These are phyloP conservation scores for Bombus pascuorum DNA, from an alignment of 1,140 invertebrate species.

Conservation along the genomic window DNA sequence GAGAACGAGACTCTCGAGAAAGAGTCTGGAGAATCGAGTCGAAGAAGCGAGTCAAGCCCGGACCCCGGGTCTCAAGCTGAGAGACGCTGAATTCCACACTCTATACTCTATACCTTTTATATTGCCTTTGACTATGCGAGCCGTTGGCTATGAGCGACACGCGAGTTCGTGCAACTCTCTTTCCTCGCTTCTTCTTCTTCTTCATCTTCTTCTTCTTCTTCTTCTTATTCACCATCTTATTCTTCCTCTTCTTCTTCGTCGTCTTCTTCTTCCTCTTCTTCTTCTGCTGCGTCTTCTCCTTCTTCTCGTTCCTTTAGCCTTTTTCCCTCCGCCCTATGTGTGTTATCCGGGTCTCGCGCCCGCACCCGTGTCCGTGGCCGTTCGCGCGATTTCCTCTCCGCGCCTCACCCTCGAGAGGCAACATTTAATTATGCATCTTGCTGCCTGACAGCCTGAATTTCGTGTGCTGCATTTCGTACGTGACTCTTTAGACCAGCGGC, in stretches of 20 bases:
- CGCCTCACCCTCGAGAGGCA: slow-evolving; percentile 18
- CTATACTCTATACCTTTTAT: slow-evolving; percentile 78
- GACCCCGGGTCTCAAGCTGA: slow-evolving; percentile 76
- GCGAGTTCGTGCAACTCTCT: slow-evolving; percentile 58
- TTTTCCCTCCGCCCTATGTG: background rate
- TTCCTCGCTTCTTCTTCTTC: too few species aligned
- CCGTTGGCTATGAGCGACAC: slow-evolving; percentile 73
- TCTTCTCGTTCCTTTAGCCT: background rate
- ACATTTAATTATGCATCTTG: slow-evolving; percentile 53
- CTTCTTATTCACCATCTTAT: background rate
- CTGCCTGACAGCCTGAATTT: slow-evolving; percentile 51
- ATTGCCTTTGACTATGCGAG: slow-evolving; percentile 76
- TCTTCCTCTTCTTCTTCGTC: background rate
- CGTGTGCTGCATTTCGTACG: slow-evolving; percentile 47
- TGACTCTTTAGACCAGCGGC: slow-evolving; percentile 35
- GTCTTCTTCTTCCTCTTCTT: too few species aligned
- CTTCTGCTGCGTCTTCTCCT: background rate
- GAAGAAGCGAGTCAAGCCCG: slow-evolving; percentile 67
- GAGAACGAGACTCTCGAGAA: slow-evolving; percentile 47
- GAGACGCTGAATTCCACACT: slow-evolving; percentile 79
- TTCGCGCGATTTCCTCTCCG: slow-evolving; percentile 19
- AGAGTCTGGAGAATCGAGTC: slow-evolving; percentile 52
- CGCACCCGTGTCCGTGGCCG: background rate
- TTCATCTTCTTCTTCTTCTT: background rate
- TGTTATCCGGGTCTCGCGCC: slow-evolving; percentile 17